phyloP scores from a whole-genome alignment of 2,797 vertebrate species.

The Dendrocincla tyrannina region DNA sequence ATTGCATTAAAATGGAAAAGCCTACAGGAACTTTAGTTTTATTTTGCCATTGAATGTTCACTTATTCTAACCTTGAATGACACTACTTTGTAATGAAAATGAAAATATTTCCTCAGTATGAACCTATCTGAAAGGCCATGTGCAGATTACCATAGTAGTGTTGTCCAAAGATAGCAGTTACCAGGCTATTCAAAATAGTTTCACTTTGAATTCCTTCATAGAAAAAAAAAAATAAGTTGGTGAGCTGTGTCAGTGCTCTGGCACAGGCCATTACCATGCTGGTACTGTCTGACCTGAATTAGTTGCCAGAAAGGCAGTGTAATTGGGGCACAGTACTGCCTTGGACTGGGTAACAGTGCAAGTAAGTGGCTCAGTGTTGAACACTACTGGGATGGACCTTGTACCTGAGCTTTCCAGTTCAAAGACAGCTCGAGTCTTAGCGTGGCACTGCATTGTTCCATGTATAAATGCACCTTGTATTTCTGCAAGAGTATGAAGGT shows the following conservation, averaged over 20 bases:
- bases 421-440: neutral
- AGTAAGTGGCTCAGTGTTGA: neutral
- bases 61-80: neutral
- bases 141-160: neutral
- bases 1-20: neutral
- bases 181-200: neutral
- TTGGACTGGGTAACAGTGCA: neutral
- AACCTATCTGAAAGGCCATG: neutral
- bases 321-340: neutral
- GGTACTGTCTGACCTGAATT: neutral
- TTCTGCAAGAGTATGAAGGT: neutral
- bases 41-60: neutral
- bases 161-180: neutral
- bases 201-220: neutral
- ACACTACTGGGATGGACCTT: neutral
- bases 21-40: neutral
- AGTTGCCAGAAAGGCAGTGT: neutral
- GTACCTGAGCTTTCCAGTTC: neutral
- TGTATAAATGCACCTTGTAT: fast-evolving
- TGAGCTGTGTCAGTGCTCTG: neutral
- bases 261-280: neutral
- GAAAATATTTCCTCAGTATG: neutral
- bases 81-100: neutral
- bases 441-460: neutral
- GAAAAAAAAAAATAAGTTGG: neutral